A percentile compares a stretch with the other conserved stretches of the same genome.
phyloP scores from a whole-genome alignment of 2,113 vertebrate genomes.

The Chloroceryle aenea region DNA sequence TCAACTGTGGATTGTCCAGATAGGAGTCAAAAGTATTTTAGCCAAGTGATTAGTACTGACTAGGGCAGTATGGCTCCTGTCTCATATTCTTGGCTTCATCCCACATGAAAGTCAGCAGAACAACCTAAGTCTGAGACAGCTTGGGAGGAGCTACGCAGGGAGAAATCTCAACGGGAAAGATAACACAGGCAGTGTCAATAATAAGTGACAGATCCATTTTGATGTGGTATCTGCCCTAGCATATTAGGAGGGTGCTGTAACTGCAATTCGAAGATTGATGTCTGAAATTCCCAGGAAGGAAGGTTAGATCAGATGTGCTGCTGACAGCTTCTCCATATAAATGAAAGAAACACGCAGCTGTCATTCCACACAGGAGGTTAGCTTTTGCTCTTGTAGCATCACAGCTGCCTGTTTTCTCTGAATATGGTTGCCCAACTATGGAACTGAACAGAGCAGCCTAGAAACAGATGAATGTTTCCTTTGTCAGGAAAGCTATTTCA shows the following conservation, averaged over 20 bases:
- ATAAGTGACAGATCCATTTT: background rate
- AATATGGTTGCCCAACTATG: background rate
- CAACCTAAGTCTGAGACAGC: background rate
- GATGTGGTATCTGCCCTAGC: background rate
- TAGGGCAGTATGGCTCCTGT: background rate
- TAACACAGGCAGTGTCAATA: background rate
- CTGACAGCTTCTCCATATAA: background rate
- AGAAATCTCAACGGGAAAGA: background rate
- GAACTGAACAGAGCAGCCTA: slow-evolving; percentile 20
- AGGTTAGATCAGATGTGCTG: background rate
- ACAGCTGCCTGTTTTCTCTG: background rate
- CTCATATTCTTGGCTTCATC: background rate
- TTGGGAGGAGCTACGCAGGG: background rate
- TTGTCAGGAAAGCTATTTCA: background rate
- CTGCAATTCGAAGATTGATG: background rate
- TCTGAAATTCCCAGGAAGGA: background rate
- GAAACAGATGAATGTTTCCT: background rate
- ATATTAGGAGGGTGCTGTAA: background rate
- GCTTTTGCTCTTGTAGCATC: background rate
- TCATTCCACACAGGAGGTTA: background rate
- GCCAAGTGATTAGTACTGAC: background rate
- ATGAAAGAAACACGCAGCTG: background rate
- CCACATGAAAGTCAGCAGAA: background rate
- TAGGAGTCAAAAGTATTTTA: background rate
- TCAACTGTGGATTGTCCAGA: background rate